Percentiles rank a stretch among this genome's conserved stretches.
phyloP scores from a whole-genome alignment of 1,140 invertebrate species.

The Cecropterus lyciades region DNA sequence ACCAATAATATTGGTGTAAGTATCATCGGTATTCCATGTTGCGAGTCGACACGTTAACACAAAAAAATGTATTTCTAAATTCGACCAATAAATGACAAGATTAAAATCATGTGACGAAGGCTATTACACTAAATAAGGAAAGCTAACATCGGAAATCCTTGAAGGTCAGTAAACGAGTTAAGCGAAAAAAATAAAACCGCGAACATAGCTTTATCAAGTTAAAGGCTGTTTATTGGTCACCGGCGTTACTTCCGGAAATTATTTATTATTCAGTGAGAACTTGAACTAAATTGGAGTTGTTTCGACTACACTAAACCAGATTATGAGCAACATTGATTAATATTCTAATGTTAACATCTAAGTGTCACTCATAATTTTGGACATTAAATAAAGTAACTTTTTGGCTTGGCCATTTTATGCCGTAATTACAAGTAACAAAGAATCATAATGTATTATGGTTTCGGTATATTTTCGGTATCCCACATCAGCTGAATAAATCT shows the following conservation, averaged over 20 bases:
- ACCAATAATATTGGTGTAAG: too few species aligned
- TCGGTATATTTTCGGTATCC: too few species aligned
- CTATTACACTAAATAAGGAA: conserved; percentile 53
- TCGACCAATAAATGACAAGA: conserved; percentile 24
- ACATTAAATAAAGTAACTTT: background rate
- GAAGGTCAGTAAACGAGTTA: conserved; percentile 46
- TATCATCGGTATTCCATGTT: too few species aligned
- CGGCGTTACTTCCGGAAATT: conserved; percentile 20
- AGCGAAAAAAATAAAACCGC: conserved; percentile 37
- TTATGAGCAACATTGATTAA: background rate
- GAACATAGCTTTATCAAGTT: conserved; percentile 26
- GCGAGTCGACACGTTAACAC: background rate
- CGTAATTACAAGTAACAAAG: too few species aligned
- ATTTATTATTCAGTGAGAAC: conserved; percentile 10
- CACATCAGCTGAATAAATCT: too few species aligned
- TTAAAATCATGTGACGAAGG: conserved; percentile 36
- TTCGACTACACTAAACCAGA: background rate
- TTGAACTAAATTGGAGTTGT: background rate
- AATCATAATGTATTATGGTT: too few species aligned
- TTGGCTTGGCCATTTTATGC: background rate
- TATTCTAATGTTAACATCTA: conserved; percentile 1
- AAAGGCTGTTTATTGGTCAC: conserved; percentile 32
- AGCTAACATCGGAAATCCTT: conserved; percentile 52
- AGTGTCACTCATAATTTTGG: background rate
- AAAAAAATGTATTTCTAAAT: conserved; percentile 12